Percentiles rank a stretch among this genome's conserved stretches.
These are phyloP conservation scores for Coturnix japonica DNA, from an alignment of 2,113 vertebrate genomes.

Conservation along the genomic window DNA sequence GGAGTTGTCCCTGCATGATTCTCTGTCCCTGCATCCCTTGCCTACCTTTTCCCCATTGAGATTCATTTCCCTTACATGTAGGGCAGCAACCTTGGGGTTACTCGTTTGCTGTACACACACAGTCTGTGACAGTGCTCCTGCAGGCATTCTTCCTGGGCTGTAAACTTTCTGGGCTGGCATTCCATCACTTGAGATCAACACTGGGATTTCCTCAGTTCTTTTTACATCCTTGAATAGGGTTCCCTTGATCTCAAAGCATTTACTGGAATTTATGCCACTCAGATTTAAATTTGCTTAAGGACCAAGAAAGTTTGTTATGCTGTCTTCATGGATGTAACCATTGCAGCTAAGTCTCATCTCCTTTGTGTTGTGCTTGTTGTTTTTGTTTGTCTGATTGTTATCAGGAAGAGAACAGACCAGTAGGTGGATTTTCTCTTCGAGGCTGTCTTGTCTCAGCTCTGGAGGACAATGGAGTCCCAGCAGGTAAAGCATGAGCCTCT, in stretches of 20 bases:
- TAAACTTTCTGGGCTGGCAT: too few species aligned
- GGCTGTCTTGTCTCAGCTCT: constrained; percentile 92
- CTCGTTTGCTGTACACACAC: too few species aligned
- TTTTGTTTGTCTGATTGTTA: background rate
- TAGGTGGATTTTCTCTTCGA: constrained; percentile 89
- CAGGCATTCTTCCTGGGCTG: too few species aligned
- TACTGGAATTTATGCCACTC: too few species aligned
- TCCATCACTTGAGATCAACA: too few species aligned
- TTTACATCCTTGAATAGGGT: too few species aligned
- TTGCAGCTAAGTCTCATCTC: background rate
- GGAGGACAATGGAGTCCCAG: constrained; percentile 91
- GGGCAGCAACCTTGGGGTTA: background rate
- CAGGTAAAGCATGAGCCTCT: constrained; percentile 78
- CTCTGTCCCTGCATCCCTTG: background rate
- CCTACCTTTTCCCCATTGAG: background rate
- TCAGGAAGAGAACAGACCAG: constrained; percentile 91
- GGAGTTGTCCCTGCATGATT: background rate
- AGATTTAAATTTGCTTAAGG: too few species aligned
- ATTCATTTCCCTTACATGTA: background rate
- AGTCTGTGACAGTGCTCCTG: too few species aligned
- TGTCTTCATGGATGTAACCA: too few species aligned
- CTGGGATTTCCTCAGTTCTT: too few species aligned
- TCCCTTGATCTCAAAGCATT: too few species aligned
- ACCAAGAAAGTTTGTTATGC: too few species aligned
- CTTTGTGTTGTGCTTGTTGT: background rate